Evolutionary conservation across 2,888 invertebrate species (phyloP).

Genomic region (Pachydiplax longipennis): DNA sequence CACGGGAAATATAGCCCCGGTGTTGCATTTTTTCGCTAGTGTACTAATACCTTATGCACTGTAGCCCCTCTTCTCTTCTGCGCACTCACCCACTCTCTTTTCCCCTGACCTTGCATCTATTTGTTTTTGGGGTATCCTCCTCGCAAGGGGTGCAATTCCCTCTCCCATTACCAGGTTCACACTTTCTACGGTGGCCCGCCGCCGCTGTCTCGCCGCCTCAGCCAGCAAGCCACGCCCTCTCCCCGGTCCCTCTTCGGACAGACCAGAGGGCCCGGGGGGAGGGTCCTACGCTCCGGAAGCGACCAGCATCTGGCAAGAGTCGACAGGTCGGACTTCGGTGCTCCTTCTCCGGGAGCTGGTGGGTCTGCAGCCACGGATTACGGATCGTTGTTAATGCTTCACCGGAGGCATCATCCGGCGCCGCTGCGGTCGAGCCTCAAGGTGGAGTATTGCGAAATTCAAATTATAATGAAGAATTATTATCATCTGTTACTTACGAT

Average conservation of each 20-base stretch:
- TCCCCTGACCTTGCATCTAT: constrained; percentile 45
- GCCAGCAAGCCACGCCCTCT: constrained; percentile 52
- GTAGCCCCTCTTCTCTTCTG: constrained; percentile 2
- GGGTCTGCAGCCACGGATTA: constrained; percentile 14
- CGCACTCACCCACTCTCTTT: constrained; percentile 30
- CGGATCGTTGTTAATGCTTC: constrained; percentile 51
- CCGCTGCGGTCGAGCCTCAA: constrained; percentile 82
- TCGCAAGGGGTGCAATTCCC: constrained; percentile 46
- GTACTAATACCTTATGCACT: not conserved
- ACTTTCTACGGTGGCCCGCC: constrained; percentile 76
- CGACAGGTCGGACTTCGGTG: constrained; percentile 66
- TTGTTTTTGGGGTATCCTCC: constrained; percentile 44
- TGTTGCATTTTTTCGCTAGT: not conserved
- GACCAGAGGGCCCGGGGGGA: constrained; percentile 52
- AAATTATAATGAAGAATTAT: too few species aligned
- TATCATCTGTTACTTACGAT: too few species aligned
- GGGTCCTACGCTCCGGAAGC: constrained; percentile 84
- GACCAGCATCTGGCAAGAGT: constrained; percentile 89
- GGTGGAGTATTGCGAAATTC: constrained; percentile 46
- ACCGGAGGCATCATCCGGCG: constrained; percentile 72
- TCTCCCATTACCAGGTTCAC: constrained; percentile 68
- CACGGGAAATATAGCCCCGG: not conserved
- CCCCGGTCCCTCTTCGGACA: constrained; percentile 54
- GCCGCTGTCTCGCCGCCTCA: constrained; percentile 47
- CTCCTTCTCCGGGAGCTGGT: not conserved